These are phyloP conservation scores for Taxidea taxus DNA, from an alignment of 2,113 vertebrate genomes.

Conservation along the genomic window DNA sequence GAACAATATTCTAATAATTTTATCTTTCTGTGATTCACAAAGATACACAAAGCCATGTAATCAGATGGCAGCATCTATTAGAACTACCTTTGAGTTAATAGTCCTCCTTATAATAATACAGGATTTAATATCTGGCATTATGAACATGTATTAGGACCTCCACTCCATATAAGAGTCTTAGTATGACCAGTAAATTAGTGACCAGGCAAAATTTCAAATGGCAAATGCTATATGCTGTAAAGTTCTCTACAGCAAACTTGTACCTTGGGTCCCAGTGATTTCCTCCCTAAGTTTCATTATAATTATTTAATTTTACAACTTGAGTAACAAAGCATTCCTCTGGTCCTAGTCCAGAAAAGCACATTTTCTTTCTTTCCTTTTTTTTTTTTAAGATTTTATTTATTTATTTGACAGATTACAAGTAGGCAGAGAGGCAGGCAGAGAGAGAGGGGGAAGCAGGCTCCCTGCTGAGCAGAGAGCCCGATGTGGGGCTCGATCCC, in stretches of 20 bases:
- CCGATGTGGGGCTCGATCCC: too few species aligned
- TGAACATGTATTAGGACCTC: background rate
- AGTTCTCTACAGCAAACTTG: background rate
- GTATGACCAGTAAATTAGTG: background rate
- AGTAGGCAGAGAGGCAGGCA: too few species aligned
- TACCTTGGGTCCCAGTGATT: background rate
- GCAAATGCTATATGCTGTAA: background rate
- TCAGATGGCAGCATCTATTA: background rate
- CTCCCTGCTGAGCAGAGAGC: too few species aligned
- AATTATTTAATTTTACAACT: background rate
- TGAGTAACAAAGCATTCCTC: background rate
- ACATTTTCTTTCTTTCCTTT: background rate
- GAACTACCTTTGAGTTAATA: background rate
- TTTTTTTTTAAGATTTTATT: too few species aligned
- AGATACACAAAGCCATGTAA: background rate
- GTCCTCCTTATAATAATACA: background rate
- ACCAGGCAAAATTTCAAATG: background rate
- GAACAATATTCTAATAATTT: background rate
- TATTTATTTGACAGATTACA: too few species aligned
- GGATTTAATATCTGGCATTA: background rate
- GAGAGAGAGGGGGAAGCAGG: too few species aligned
- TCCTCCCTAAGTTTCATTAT: background rate
- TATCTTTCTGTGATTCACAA: background rate
- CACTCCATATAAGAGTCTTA: background rate
- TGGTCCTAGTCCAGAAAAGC: background rate